These are phyloP conservation scores for Lamellibrachia satsuma DNA, from an alignment of 2,888 invertebrate genomes.

Conservation along the genomic window DNA sequence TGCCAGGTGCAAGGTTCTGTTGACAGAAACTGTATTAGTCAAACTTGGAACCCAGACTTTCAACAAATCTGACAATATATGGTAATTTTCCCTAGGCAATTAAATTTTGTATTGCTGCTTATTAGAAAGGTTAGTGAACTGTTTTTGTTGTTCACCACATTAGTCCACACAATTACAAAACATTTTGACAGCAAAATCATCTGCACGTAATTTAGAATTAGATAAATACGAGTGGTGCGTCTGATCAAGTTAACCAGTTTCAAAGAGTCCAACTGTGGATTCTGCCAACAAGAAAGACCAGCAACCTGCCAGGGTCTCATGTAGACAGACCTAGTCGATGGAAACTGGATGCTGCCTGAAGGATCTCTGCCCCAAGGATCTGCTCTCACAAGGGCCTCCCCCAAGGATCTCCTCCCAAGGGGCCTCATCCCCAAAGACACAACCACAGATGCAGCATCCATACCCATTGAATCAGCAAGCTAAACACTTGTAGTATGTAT, in stretches of 20 bases:
- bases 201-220: neutral
- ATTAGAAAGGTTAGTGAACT: neutral
- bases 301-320: neutral
- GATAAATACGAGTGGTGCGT: neutral
- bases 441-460: neutral
- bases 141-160: neutral
- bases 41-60: neutral
- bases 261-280: neutral
- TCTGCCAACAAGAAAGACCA: neutral
- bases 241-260: neutral
- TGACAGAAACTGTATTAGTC: neutral
- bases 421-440: neutral
- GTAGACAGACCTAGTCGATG: too few species aligned
- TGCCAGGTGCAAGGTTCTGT: neutral
- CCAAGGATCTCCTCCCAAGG: neutral
- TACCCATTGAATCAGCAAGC: neutral
- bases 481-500: slow-evolving; percentile 17
- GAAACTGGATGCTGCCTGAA: neutral
- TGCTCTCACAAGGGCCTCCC: neutral
- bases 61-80: neutral
- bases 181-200: slow-evolving; percentile 8
- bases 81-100: neutral
- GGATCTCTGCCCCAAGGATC: neutral
- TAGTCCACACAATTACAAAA: neutral
- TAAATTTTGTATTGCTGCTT: neutral